These are phyloP conservation scores for Formica aserva DNA, from an alignment of 2,888 invertebrate species.

Conservation along the genomic window DNA sequence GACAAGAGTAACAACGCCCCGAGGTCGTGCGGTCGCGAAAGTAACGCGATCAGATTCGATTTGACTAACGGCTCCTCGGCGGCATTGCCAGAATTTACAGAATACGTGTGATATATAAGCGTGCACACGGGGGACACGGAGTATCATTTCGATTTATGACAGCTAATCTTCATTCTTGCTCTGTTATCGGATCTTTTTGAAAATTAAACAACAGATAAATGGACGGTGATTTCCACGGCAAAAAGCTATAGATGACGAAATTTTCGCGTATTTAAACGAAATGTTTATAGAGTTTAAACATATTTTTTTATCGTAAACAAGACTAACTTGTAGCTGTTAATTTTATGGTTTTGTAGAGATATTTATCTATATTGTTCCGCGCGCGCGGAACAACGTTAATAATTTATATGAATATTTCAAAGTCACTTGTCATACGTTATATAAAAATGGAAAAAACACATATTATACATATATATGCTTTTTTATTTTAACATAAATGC, in stretches of 20 bases:
- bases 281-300: neutral
- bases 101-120: constrained; percentile 41
- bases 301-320: neutral
- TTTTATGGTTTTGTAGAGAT: neutral
- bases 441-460: constrained; percentile 14
- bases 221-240: too few species aligned
- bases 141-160: constrained; percentile 38
- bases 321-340: neutral
- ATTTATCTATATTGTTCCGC: neutral
- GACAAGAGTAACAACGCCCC: constrained; percentile 58
- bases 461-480: neutral
- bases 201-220: constrained; percentile 26
- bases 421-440: neutral
- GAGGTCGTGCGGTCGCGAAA: constrained; percentile 54
- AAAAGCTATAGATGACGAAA: neutral
- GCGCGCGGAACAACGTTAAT: neutral
- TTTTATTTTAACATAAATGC: constrained; percentile 9
- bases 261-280: neutral
- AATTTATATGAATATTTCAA: constrained; percentile 14
- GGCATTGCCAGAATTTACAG: constrained; percentile 52
- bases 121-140: constrained; percentile 3
- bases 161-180: constrained; percentile 12
- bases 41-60: constrained; percentile 64
- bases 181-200: neutral
- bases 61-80: constrained; percentile 62